A percentile compares a stretch with the other conserved stretches of the same genome.
Evolutionary conservation across 1,140 invertebrate species (phyloP).

Genomic region (Ips typographus): DNA sequence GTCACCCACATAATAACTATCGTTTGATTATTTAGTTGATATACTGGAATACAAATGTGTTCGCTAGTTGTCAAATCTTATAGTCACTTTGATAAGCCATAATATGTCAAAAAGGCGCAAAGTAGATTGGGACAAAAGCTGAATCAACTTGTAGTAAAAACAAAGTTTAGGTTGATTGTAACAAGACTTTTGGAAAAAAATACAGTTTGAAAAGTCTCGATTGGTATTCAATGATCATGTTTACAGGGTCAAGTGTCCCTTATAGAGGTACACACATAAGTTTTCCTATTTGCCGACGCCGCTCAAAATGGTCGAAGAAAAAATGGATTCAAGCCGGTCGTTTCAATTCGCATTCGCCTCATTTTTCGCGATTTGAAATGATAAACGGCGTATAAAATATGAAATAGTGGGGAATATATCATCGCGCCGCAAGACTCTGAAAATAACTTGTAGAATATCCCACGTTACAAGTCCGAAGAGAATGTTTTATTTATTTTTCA

Average conservation of each 20-base stretch:
- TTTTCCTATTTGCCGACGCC: constrained; percentile 8
- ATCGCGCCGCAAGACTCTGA: constrained; percentile 22
- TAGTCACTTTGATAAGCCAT: too few relatives aligned
- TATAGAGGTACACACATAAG: background rate
- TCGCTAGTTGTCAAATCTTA: too few relatives aligned
- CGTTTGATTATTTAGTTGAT: too few relatives aligned
- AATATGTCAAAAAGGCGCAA: too few relatives aligned
- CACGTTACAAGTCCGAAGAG: constrained; percentile 26
- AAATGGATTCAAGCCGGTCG: constrained; percentile 20
- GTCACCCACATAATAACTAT: too few relatives aligned
- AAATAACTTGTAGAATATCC: constrained; percentile 36
- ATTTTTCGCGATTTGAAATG: constrained; percentile 30
- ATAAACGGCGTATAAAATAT: constrained; percentile 32
- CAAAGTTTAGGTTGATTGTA: too few relatives aligned
- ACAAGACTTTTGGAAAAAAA: too few relatives aligned
- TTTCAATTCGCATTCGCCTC: constrained; percentile 20
- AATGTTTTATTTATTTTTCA: constrained; percentile 35
- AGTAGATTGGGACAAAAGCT: too few relatives aligned
- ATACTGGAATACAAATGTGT: too few relatives aligned
- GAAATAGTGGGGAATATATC: constrained; percentile 31
- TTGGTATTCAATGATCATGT: too few relatives aligned
- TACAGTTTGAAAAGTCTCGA: too few relatives aligned
- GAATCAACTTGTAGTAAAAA: too few relatives aligned
- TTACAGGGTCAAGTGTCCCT: background rate
- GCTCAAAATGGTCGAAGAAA: constrained; percentile 1